Percentiles rank a stretch among this genome's conserved stretches.
Conservation (phyloP, 2,797 vertebrate species). For the Vultur gryphus region DNA sequence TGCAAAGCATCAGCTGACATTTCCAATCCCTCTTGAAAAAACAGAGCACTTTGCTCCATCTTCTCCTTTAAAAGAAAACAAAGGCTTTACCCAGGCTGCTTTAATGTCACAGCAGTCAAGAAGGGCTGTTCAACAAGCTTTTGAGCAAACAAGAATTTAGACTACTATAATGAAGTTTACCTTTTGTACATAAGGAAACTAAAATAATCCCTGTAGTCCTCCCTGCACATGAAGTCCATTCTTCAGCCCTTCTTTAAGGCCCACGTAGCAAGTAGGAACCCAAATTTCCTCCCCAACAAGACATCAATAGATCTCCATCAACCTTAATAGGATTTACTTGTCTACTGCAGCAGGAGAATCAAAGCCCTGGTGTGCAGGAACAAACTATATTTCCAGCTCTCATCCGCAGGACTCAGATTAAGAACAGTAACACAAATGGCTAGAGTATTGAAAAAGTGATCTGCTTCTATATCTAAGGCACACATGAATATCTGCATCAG, state of each 20-base stretch:
- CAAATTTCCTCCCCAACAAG: not conserved
- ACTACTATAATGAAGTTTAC: not conserved
- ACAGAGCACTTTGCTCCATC: not conserved
- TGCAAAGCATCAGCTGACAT: not conserved
- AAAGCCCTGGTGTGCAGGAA: not conserved
- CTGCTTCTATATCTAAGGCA: not conserved
- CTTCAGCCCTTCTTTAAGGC: not conserved
- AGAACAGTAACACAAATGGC: not conserved
- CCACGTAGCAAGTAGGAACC: not conserved
- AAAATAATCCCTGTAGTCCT: not conserved
- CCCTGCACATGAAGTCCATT: not conserved
- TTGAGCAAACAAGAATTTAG: not conserved
- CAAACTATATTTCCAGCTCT: not conserved
- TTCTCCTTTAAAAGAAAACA: not conserved
- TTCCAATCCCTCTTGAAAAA: not conserved
- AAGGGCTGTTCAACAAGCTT: not conserved
- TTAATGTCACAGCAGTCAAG: not conserved
- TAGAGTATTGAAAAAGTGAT: not conserved
- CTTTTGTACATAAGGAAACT: not conserved
- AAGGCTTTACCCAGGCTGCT: not conserved
- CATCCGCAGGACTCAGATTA: not conserved
- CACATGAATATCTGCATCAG: not conserved
- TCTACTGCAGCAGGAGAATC: not conserved
- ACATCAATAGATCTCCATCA: not conserved
- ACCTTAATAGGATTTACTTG: not conserved